A percentile compares a stretch with the other conserved stretches of the same genome.
Conservation (phyloP, 1,140 invertebrate genomes). For the Physella acuta region DNA sequence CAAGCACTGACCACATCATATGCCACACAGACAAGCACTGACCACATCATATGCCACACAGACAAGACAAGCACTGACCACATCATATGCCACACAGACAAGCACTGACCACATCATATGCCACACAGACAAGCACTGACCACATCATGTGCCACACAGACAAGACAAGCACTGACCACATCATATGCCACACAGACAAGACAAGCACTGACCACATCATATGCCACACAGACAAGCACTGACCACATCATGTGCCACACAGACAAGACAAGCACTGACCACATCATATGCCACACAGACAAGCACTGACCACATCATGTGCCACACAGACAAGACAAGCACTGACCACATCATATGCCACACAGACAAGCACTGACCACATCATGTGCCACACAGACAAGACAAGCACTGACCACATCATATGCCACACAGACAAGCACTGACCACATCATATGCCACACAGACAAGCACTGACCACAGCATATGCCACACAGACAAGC, state of each 20-base stretch:
- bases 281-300: not conserved
- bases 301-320: conserved; percentile 72
- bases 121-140: conserved; percentile 57
- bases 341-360: no score
- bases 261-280: no score
- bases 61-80: conserved; percentile 67
- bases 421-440: conserved; percentile 17
- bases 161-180: conserved; percentile 67
- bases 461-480: no score
- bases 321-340: no score
- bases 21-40: no score
- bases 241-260: conserved; percentile 84
- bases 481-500: not conserved
- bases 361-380: conserved; percentile 65
- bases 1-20: conserved; percentile 71
- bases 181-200: conserved; percentile 82
- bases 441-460: conserved; percentile 83
- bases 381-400: conserved; percentile 84
- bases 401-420: no score
- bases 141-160: conserved; percentile 78
- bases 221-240: conserved; percentile 26
- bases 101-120: no score
- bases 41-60: not conserved
- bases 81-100: conserved; percentile 82
- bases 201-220: no score